A percentile compares a stretch with the other conserved stretches of the same genome.
These are phyloP conservation scores for Epizoanthus stellaris DNA, from an alignment of 92 coral and sea anemone species.

Conservation along the genomic window DNA sequence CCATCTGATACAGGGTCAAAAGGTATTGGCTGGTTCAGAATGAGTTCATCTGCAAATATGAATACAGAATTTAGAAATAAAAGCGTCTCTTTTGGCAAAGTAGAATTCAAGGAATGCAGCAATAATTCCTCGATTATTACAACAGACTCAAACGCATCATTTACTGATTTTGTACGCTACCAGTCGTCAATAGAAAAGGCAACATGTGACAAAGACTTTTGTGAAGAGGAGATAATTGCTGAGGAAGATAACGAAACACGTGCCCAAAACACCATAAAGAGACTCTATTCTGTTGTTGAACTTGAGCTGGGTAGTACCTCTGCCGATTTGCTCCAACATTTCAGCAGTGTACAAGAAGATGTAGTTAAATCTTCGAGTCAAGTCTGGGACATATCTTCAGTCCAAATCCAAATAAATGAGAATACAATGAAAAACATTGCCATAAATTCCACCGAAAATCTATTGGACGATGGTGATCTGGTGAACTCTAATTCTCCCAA, in stretches of 20 bases:
- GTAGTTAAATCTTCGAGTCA: background rate
- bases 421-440: background rate
- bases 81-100: constrained; percentile 5
- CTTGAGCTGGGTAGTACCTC: background rate
- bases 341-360: background rate
- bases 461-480: background rate
- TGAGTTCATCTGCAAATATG: background rate
- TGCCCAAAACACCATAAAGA: background rate
- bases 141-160: background rate
- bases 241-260: background rate
- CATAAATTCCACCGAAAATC: background rate
- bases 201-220: background rate
- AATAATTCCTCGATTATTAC: background rate
- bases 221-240: background rate
- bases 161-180: background rate
- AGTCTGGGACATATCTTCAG: background rate
- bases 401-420: background rate
- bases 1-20: too few species aligned
- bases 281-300: background rate
- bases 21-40: too few species aligned
- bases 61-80: background rate
- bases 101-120: background rate
- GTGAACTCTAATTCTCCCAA: background rate
- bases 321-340: background rate
- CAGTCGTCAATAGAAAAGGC: background rate